Evolutionary conservation across 1,140 invertebrate genomes (phyloP), one percentile per base, ranked within the genome.

Genomic region (Anoplolepis gracilipes): DNA sequence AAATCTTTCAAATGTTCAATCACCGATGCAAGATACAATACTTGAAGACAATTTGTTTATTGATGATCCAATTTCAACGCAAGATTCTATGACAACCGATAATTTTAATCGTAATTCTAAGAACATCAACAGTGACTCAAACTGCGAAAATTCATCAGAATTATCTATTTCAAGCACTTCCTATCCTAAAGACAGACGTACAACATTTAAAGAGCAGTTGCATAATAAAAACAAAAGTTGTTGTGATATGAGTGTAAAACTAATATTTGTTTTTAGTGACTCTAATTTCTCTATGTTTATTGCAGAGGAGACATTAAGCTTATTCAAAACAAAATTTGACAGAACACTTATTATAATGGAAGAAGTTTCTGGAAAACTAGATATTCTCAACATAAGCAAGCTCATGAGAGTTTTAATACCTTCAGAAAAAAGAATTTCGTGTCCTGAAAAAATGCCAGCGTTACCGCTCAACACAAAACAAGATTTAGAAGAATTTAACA

Each of bases 401-500:
- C 6, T 61, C 11, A 61, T 61, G 25, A 61, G 25, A 13, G 25
- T 11, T 28, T 16, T 61, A 61, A 61, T 61, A 61, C 25, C 57
- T 28, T 28, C 57, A 61, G 57, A 61, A 61, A 61, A 61, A 11
- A 61, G 11, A 61, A 61, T 61, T 28, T 28, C 25, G 4, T 4
- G 57, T 61, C 57, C 25, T 61, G 57, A 61, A 7, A 61, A 10
- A 61, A 61, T 61, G 25, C 11, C 57, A 61, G n/a, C 57, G 28
- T 61, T 61, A 28, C 11, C 25, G 5, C 5, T 61, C 1, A 2
- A 61, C 2, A 61, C 57, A 30, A 61, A 61, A 61, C 25, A 61
- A 61, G 25, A 61, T 61, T 30, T 61, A 61, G 13, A 61, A 61
- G 57, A 61, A 61, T 61, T 61, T 61, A 13, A 61, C 3, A 61